These are phyloP conservation scores for Myotis brandtii DNA, from an alignment of 2,113 vertebrate genomes.

Conservation along the genomic window DNA sequence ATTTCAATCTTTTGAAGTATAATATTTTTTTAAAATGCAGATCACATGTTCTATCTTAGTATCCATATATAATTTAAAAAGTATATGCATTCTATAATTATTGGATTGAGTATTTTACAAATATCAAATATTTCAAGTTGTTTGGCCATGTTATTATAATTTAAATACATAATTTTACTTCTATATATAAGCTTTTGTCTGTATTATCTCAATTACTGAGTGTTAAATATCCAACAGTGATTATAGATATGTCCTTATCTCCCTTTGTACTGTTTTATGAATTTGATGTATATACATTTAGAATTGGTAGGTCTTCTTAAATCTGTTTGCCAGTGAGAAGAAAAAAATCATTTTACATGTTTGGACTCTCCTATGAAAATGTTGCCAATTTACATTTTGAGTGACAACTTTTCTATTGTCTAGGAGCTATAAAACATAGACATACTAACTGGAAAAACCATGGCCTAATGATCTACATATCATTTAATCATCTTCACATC, in stretches of 20 bases:
- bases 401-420: background rate
- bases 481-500: background rate
- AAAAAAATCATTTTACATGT: background rate
- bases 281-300: background rate
- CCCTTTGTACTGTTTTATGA: background rate
- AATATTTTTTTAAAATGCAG: background rate
- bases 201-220: background rate
- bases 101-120: background rate
- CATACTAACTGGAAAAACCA: rapidly evolving
- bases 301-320: background rate
- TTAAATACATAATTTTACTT: background rate
- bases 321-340: background rate
- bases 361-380: background rate
- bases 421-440: background rate
- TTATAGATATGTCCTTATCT: background rate
- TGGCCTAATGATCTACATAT: background rate
- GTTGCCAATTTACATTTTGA: background rate
- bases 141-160: background rate
- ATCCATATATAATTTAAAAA: background rate
- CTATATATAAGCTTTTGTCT: background rate
- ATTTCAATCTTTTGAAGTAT: background rate
- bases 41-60: background rate
- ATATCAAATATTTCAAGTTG: background rate
- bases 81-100: background rate
- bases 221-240: background rate